Evolutionary conservation across 2,797 vertebrate genomes (phyloP).

Genomic region (Pempheris klunzingeri): DNA sequence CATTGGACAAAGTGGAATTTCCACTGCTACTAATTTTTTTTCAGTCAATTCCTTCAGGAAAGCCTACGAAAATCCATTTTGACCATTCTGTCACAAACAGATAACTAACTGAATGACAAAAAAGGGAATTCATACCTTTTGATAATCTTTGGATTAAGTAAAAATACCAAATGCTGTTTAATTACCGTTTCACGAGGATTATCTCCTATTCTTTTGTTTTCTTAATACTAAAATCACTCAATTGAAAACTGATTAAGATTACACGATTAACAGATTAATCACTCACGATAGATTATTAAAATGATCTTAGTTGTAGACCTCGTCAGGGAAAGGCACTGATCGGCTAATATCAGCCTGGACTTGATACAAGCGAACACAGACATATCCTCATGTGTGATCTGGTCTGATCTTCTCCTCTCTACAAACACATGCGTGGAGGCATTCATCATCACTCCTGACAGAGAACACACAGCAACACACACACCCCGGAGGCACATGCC

Average conservation of each 20-base stretch:
- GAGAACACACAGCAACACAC: constrained; percentile 10
- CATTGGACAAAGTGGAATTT: neutral
- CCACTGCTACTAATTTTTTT: no score
- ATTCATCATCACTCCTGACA: constrained; percentile 22
- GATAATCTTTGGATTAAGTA: no score
- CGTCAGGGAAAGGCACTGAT: no score
- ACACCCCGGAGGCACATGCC: constrained; percentile 31
- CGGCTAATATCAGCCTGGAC: neutral
- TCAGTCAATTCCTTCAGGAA: no score
- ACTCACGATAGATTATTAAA: neutral
- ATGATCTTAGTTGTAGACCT: no score
- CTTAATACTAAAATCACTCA: no score
- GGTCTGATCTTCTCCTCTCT: neutral
- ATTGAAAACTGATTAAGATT: neutral
- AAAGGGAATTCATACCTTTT: no score
- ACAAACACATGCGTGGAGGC: constrained; percentile 24
- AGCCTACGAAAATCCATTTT: neutral
- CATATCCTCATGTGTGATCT: neutral
- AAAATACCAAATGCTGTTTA: no score
- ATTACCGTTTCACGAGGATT: no score
- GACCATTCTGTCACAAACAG: neutral
- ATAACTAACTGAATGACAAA: neutral
- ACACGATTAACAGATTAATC: neutral
- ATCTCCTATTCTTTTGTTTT: no score
- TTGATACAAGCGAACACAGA: neutral